Evolutionary conservation across 2,113 vertebrate genomes (phyloP), one percentile per base, ranked within the genome.

Genomic region (Speoplatyrhinus poulsoni): DNA sequence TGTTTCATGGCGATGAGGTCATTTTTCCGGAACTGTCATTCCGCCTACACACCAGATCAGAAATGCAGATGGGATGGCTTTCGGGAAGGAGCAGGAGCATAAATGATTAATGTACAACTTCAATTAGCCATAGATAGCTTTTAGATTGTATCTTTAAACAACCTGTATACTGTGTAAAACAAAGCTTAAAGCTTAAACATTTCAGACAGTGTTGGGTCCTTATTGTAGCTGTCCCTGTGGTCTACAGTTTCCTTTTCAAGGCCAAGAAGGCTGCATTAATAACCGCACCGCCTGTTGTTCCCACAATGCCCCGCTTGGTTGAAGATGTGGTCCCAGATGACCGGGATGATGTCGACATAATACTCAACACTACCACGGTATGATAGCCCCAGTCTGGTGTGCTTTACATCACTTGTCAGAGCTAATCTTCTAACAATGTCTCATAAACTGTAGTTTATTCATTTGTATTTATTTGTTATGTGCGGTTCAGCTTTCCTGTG

Each of bases 291-390:
- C 95, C 95, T 2, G 87, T 93, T 16, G 92, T 95, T 7, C 93
- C 94, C 4, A 75, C 93, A 0, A 86, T 97, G 67, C 95, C 95
- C 8, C 94, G 96, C 3, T 90, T 98, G 49, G 78, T 95, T 69
- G 93, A 92, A 1, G 96, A 98, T 5, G 96, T 98, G 17, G 94
- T 97, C 2, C 94, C 96, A 0, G 95, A 97, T 26, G 91, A 96
- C 79, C 90, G 95, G 0, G 96, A 98, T 60, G 96, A 96, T 68
- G 86, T 92, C 0, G 96, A 97, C 52, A 95, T 98, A 65, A 95
- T 98, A 82, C 93, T 95, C 79, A 96, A 91, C 82, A 98, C 96
- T 67, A 98, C 96, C 17, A 98, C 96, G 73, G 96, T 97, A 87
- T 15, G 80, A 12, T 16, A 41, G 46, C 6, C 8, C 16, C 36